Base-by-base conservation (phyloP, 2,888 invertebrate species). In the Cordilura impudica region DNA sequence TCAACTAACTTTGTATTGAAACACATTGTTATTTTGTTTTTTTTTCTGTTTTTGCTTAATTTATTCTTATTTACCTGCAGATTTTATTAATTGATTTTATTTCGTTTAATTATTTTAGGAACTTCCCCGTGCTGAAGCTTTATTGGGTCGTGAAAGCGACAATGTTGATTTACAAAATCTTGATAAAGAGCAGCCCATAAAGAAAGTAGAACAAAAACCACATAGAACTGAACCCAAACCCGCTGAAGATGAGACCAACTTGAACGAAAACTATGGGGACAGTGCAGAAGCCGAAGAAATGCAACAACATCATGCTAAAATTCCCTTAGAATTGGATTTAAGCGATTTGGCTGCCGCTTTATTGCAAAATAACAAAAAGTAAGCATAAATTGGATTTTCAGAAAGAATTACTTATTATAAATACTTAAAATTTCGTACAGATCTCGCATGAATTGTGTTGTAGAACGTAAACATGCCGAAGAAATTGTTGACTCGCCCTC, bases 401-500 rank as follows among this genome's bases (percentile, higher is more conserved):
- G 8, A 23, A 12, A n/a, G 4, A 49, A 58, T 18, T 12, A 70
- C 18, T 26, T 19, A 49, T 43, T 35, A 29, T 35, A 35, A 35
- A 12, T 6, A 26, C 6, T 6, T 26, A 26, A 26, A 18, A 45
- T 56, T n/a, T 45, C 16, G 61, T 82, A 0, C 86, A 93, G 93
- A 87, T 95, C 96, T 75, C 94, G 95, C 89, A 96, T 97, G 94
- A 97, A 97, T 90, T 97, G 97, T 89, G 93, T 97, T 19, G 96
- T 97, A 47, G 97, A 97, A 89, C 95, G 95, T 87, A 95, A 96
- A 83, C 93, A 93, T 82, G 93, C 94, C 63, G 96, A 96, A 86
- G 96, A 97, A 88, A 92, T 96, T 26, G 93, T 95, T 85, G 95
- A 96, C 82, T 93, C 94, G 81, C 93, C 94, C 85, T 91, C 93